A percentile compares a stretch with the other conserved stretches of the same genome.
Evolutionary conservation across 2,888 invertebrate species (phyloP).

Genomic region (Lasioglossum villosulum): DNA sequence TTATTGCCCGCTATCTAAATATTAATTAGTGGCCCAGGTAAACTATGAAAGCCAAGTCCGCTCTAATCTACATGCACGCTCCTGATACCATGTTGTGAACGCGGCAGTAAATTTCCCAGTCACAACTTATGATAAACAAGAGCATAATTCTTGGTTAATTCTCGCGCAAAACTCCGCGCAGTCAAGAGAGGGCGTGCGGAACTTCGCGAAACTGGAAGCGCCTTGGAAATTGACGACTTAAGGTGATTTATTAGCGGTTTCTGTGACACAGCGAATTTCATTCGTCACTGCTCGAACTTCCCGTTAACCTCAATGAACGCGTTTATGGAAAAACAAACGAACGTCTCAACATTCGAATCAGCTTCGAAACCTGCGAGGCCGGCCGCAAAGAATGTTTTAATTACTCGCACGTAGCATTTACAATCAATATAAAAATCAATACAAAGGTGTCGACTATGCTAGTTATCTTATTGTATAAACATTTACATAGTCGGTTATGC

Average conservation of each 20-base stretch:
- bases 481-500: too few species aligned
- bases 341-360: background rate
- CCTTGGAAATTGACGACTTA: conserved; percentile 56
- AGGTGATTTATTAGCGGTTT: conserved; percentile 53
- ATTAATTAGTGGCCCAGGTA: conserved; percentile 17
- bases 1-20: background rate
- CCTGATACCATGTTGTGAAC: conserved; percentile 33
- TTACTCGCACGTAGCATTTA: too few species aligned
- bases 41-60: background rate
- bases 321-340: conserved; percentile 2
- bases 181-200: conserved; percentile 21
- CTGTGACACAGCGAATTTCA: conserved; percentile 45
- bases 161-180: conserved; percentile 38
- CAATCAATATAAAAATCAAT: too few species aligned
- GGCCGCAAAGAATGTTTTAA: too few species aligned
- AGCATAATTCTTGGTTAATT: conserved; percentile 61
- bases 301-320: conserved; percentile 18
- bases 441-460: too few species aligned
- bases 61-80: conserved; percentile 19
- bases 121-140: conserved; percentile 59
- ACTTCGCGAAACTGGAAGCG: conserved; percentile 49
- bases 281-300: background rate
- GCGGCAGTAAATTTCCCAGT: conserved; percentile 47
- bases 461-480: too few species aligned
- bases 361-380: too few species aligned